Base-by-base conservation (phyloP, 2,888 invertebrate species). In the Amitus sp. region DNA sequence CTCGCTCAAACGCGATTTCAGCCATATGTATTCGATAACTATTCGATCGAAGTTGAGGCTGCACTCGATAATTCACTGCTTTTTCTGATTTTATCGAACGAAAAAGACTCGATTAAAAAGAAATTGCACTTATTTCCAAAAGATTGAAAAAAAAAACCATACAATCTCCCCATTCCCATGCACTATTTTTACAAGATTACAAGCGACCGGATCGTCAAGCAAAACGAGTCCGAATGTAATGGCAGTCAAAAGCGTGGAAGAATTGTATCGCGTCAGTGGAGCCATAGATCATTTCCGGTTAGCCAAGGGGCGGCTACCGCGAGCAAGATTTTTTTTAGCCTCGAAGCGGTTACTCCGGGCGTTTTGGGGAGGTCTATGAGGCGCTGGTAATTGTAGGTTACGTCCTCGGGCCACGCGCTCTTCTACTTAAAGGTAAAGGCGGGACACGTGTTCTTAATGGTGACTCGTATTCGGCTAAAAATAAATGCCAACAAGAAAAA, bases 311-410 rank as follows among this genome's bases (percentile, higher is more conserved):
- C 65, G 65, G 61, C 61, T 59, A 65, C 65, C 61, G 62, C 43
- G 49, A 54, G 47, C 46, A 46, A 55, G 56, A 62, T 58, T 61
- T 65, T 65, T 27, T 65, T 65, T 64, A 27, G 52, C 13, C 33
- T 49, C 57, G 57, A 45, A 64, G 53, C 55, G 40, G 60, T 54
- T 23, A 51, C 60, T 53, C 39, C 54, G 64, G 61, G 58, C 61
- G 57, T 55, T 61, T 65, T 49, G 56, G 60, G 61, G 61, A 65
- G 58, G 65, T 57, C 62, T 49, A 60, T 49, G 65, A 61, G 67
- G 66, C 58, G 65, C 60, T 63, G 62, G 63, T 67, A 69, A 69
- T 69, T 69, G 69, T 65, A 69, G 67, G 69, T 67, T 69, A 57
- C 61, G 49, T 59, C 65, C 64, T 56, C 55, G 61, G 53, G 67